Conservation (phyloP, 2,888 invertebrate species). For the Phaonia tiefii region DNA sequence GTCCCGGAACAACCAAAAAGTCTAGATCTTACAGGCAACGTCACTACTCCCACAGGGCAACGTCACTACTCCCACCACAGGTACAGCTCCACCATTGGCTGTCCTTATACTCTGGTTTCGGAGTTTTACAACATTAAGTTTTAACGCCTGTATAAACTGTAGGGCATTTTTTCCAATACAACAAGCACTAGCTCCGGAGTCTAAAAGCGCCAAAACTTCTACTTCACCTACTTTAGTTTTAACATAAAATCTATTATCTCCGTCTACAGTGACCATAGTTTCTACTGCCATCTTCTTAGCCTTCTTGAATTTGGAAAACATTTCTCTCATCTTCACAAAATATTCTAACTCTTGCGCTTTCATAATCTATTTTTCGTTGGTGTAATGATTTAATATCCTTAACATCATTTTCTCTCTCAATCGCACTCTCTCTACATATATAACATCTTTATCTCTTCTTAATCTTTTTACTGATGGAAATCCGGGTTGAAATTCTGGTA, state of each 20-base stretch:
- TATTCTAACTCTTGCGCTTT: background rate
- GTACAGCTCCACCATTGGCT: conserved; percentile 19
- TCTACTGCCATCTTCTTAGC: background rate
- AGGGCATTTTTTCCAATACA: background rate
- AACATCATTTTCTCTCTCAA: background rate
- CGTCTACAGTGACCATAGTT: background rate
- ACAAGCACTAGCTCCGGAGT: conserved; percentile 11
- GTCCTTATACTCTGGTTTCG: background rate
- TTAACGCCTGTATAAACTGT: background rate
- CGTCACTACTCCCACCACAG: background rate
- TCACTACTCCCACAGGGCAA: background rate
- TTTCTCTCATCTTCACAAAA: background rate
- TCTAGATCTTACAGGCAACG: background rate
- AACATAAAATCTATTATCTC: background rate
- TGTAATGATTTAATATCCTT: background rate
- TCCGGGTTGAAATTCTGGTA: background rate
- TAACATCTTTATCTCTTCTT: background rate
- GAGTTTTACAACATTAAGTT: background rate
- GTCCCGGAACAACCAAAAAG: conserved; percentile 34
- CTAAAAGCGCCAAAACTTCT: conserved; percentile 23
- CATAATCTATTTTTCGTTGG: background rate
- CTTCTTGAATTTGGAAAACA: background rate
- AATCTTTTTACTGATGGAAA: background rate
- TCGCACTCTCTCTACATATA: no score
- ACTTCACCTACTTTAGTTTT: background rate